Percentiles rank a stretch among this genome's conserved stretches.
These are phyloP conservation scores for Helicolenus hilgendorfi DNA, from an alignment of 2,797 vertebrate species.

Conservation along the genomic window DNA sequence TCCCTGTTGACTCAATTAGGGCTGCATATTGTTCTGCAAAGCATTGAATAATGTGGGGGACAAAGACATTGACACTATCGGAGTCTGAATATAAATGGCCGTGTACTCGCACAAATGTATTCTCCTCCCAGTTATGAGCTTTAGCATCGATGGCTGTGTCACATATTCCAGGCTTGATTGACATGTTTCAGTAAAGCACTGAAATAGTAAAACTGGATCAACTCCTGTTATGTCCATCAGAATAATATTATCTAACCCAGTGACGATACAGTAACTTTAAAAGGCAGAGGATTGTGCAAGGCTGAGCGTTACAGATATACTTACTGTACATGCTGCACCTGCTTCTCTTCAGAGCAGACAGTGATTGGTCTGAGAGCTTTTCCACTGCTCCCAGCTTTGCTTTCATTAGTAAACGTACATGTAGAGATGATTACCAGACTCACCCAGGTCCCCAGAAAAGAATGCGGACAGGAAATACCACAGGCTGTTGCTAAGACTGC, in stretches of 20 bases:
- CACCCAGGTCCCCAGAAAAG: constrained; percentile 18
- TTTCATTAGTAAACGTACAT: constrained; percentile 57
- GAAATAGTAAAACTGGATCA: not conserved
- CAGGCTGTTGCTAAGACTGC: not conserved
- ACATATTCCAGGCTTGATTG: constrained; percentile 20
- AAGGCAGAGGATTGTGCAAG: not conserved
- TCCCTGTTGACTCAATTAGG: constrained; percentile 75
- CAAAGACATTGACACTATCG: constrained; percentile 25
- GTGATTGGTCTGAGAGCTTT: constrained; percentile 55
- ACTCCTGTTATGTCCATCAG: not conserved
- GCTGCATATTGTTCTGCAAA: constrained; percentile 58
- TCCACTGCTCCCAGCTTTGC: constrained; percentile 39
- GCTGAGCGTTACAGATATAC: not conserved
- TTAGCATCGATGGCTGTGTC: not conserved
- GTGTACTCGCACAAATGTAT: constrained; percentile 5
- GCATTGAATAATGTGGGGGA: constrained; percentile 51
- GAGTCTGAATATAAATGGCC: constrained; percentile 52
- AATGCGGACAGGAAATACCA: constrained; percentile 59
- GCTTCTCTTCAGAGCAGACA: constrained; percentile 43
- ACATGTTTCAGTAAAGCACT: constrained; percentile 1
- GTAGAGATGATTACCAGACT: constrained; percentile 59
- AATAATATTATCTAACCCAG: not conserved
- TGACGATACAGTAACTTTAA: not conserved
- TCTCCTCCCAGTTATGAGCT: not conserved
- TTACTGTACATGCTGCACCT: constrained; percentile 20